A percentile compares a stretch with the other conserved stretches of the same genome.
Evolutionary conservation across 2,797 vertebrate genomes (phyloP).

Genomic region (Tapirus indicus): DNA sequence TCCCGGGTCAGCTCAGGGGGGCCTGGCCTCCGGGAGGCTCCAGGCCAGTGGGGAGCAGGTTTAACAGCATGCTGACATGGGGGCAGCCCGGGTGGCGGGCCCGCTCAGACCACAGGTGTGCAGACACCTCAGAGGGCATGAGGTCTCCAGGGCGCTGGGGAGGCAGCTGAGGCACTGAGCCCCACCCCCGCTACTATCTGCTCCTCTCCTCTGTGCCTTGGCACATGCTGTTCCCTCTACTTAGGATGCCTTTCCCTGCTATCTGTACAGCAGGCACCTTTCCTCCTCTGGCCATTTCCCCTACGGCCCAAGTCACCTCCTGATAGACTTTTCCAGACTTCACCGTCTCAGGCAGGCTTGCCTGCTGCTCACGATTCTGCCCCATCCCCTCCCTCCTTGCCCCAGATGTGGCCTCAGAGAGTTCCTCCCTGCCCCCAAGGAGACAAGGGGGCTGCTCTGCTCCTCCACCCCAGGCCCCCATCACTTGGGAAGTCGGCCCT

Average conservation of each 20-base stretch:
- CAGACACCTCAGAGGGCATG: not conserved
- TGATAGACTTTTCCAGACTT: not conserved
- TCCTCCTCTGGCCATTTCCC: not conserved
- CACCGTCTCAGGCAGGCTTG: not conserved
- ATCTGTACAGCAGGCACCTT: not conserved
- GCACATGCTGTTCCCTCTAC: not conserved
- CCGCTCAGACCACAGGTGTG: not conserved
- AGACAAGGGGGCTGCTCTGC: not conserved
- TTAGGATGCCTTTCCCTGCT: not conserved
- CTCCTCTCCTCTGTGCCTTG: not conserved
- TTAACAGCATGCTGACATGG: too few species aligned
- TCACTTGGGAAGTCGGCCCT: not conserved
- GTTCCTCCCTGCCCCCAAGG: not conserved
- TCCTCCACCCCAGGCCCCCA: not conserved
- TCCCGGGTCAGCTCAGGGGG: accelerated
- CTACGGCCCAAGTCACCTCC: not conserved
- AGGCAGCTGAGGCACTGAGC: not conserved
- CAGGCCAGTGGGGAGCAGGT: not conserved
- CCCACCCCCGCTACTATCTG: too few species aligned
- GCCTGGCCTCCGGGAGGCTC: not conserved
- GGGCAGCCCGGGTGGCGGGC: too few species aligned
- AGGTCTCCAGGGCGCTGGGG: not conserved
- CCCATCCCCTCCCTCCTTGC: not conserved
- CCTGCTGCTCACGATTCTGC: not conserved
- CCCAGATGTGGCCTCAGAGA: too few species aligned